Evolutionary conservation across 2,888 invertebrate species (phyloP).

Genomic region (Drosophila sordidapex): DNA sequence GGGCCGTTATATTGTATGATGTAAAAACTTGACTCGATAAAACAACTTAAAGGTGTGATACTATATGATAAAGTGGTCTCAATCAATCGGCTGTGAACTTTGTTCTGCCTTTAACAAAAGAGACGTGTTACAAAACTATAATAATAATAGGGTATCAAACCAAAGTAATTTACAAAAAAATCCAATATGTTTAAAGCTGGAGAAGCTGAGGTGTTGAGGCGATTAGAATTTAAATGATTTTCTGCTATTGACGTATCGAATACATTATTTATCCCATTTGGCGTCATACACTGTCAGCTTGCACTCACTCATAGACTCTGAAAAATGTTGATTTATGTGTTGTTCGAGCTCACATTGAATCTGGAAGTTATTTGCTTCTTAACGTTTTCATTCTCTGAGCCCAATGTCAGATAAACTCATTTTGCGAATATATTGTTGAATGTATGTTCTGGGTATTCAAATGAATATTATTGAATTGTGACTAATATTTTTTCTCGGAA

Average conservation of each 20-base stretch:
- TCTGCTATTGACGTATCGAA: neutral
- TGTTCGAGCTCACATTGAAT: neutral
- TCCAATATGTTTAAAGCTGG: neutral
- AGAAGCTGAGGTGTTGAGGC: neutral
- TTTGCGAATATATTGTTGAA: neutral
- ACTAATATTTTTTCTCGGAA: neutral
- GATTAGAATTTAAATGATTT: neutral
- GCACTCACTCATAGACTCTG: neutral
- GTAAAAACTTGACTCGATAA: neutral
- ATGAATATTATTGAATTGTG: neutral
- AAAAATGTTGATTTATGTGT: neutral
- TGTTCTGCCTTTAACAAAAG: neutral
- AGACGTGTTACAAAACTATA: neutral
- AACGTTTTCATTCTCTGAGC: neutral
- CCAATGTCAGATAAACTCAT: neutral
- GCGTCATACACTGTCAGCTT: neutral
- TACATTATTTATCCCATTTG: neutral
- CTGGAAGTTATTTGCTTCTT: neutral
- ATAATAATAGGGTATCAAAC: neutral
- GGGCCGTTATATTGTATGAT: neutral
- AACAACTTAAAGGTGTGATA: neutral
- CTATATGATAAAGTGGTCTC: neutral
- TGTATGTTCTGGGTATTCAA: neutral
- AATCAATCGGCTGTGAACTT: neutral
- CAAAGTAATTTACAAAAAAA: neutral